Evolutionary conservation across 2,888 invertebrate genomes (phyloP).

Genomic region (Deilephila porcellus): DNA sequence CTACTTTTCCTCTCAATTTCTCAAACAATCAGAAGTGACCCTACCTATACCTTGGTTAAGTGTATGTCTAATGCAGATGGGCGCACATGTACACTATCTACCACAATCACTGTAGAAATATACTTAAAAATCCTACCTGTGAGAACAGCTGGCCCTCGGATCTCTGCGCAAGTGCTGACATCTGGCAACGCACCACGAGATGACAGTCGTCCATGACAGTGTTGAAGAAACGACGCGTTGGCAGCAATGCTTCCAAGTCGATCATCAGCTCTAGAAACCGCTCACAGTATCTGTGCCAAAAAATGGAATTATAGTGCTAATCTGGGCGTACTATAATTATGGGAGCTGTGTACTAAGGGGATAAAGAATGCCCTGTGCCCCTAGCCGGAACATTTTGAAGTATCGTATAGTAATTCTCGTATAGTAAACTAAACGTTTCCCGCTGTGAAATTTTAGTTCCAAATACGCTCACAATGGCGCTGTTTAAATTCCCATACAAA

Average conservation of each 20-base stretch:
- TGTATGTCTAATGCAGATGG: no score
- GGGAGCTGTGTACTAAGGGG: background rate
- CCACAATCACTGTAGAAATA: background rate
- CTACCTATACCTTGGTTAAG: no score
- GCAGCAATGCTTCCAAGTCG: slow-evolving; percentile 97
- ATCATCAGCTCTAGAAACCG: slow-evolving; percentile 97
- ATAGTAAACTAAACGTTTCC: no score
- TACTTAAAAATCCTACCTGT: slow-evolving; percentile 86
- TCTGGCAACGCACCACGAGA: slow-evolving; percentile 94
- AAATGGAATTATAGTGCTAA: background rate
- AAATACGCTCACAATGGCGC: no score
- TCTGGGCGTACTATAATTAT: background rate
- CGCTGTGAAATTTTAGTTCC: no score
- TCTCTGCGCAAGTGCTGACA: slow-evolving; percentile 89
- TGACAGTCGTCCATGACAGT: slow-evolving; percentile 98
- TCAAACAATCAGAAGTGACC: no score
- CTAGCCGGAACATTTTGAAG: no score
- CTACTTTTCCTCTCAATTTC: no score
- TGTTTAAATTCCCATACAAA: no score
- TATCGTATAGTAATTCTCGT: no score
- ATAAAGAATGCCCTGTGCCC: no score
- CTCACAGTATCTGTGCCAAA: slow-evolving; percentile 90
- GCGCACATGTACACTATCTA: no score
- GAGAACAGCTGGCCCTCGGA: slow-evolving; percentile 95
- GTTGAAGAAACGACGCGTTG: slow-evolving; percentile 98